phyloP scores from a whole-genome alignment of 2,888 invertebrate genomes.

The Yponomeuta plumbellus region DNA sequence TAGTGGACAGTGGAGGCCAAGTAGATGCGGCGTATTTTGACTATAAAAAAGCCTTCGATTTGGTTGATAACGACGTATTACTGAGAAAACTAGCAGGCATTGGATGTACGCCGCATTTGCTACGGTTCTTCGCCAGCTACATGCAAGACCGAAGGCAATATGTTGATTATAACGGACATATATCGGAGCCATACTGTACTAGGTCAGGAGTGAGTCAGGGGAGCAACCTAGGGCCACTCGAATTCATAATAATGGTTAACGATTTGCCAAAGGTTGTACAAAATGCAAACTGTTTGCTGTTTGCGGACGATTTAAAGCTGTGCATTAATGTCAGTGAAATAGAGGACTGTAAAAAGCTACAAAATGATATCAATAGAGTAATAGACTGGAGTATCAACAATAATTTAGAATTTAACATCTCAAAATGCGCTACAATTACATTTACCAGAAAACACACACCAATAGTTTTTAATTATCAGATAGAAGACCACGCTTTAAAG shows the following conservation, averaged over 20 bases:
- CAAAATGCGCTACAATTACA: slow-evolving; percentile 3
- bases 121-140: slow-evolving; percentile 17
- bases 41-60: slow-evolving; percentile 16
- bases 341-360: slow-evolving; percentile 4
- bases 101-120: slow-evolving; percentile 15
- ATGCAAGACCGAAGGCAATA: slow-evolving; percentile 16
- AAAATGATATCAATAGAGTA: slow-evolving; percentile 11
- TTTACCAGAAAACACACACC: background rate
- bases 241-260: slow-evolving; percentile 19
- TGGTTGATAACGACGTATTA: slow-evolving; percentile 17
- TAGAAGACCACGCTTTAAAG: background rate
- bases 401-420: background rate
- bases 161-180: slow-evolving; percentile 14
- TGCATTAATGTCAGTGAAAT: background rate
- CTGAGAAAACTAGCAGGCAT: slow-evolving; percentile 11
- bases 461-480: background rate
- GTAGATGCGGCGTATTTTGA: slow-evolving; percentile 18
- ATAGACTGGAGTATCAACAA: background rate
- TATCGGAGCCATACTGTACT: slow-evolving; percentile 16
- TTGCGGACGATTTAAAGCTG: slow-evolving; percentile 15
- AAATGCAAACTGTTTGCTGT: slow-evolving; percentile 14
- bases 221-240: slow-evolving; percentile 18
- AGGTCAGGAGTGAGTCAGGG: slow-evolving; percentile 19
- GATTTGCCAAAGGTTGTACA: slow-evolving; percentile 18
- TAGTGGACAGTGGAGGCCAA: slow-evolving; percentile 10